A percentile compares a stretch with the other conserved stretches of the same genome.
Evolutionary conservation across 2,797 vertebrate species (phyloP).

Genomic region (Enteromius afrohamiltoni): DNA sequence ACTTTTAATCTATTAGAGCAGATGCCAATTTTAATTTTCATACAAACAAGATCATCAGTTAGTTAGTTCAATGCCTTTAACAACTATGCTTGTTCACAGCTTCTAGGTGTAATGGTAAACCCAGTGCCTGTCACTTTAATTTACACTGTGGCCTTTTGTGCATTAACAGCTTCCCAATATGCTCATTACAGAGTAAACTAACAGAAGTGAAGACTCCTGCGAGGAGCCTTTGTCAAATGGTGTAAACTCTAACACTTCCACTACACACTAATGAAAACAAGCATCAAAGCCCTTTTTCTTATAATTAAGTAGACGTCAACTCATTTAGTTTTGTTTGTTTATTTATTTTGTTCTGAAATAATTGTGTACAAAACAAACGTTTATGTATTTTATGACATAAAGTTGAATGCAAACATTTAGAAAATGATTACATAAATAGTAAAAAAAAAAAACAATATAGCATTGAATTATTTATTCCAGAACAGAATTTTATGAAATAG

Average conservation of each 20-base stretch:
- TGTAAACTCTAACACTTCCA: constrained; percentile 64
- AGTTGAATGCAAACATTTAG: background rate
- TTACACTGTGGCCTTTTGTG: constrained; percentile 67
- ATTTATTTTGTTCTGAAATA: background rate
- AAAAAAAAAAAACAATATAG: background rate
- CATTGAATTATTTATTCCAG: background rate
- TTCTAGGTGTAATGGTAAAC: constrained; percentile 18
- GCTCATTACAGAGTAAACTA: constrained; percentile 64
- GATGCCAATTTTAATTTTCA: background rate
- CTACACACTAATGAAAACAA: constrained; percentile 23
- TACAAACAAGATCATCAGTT: background rate
- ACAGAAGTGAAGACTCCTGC: constrained; percentile 60
- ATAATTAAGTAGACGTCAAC: background rate
- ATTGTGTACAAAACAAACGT: background rate
- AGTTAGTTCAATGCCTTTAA: background rate
- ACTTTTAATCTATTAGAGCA: background rate
- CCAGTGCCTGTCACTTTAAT: constrained; percentile 61
- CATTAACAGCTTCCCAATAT: constrained; percentile 50
- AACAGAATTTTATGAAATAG: background rate
- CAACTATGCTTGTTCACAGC: background rate
- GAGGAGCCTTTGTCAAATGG: constrained; percentile 43
- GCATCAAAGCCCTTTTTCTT: background rate
- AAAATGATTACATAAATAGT: background rate
- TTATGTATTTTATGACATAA: background rate
- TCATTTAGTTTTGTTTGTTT: background rate